Percentiles rank a stretch among this genome's conserved stretches.
Conservation (phyloP, 2,113 vertebrate genomes). For the Carettochelys insculpta region DNA sequence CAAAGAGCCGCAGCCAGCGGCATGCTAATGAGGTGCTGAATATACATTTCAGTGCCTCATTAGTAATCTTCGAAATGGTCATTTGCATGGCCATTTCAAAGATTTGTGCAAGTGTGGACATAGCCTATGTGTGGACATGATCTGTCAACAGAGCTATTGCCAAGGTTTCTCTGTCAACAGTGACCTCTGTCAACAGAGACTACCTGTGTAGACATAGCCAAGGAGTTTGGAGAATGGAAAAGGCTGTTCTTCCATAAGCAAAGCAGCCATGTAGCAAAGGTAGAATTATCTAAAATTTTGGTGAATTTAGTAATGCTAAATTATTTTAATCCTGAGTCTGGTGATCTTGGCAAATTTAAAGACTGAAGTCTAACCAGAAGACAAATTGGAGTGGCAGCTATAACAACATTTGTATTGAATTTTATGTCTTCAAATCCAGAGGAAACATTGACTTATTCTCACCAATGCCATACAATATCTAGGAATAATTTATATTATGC, state of each 20-base stretch:
- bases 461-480: background rate
- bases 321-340: background rate
- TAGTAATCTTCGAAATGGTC: no score
- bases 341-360: background rate
- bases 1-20: no score
- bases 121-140: no score
- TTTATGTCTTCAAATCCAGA: background rate
- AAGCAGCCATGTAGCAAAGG: background rate
- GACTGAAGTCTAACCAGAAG: background rate
- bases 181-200: no score
- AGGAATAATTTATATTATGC: no score
- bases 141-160: no score
- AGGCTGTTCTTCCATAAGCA: background rate
- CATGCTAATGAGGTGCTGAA: no score
- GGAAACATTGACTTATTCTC: background rate
- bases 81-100: no score
- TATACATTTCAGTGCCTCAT: no score
- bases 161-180: no score
- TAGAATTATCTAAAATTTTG: background rate
- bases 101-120: no score
- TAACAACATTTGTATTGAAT: background rate
- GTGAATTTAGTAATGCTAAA: fast-evolving
- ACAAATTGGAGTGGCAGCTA: background rate
- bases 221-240: background rate
- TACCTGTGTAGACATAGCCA: no score